Evolutionary conservation across 2,888 invertebrate species (phyloP).

Genomic region (Panopea generosa): DNA sequence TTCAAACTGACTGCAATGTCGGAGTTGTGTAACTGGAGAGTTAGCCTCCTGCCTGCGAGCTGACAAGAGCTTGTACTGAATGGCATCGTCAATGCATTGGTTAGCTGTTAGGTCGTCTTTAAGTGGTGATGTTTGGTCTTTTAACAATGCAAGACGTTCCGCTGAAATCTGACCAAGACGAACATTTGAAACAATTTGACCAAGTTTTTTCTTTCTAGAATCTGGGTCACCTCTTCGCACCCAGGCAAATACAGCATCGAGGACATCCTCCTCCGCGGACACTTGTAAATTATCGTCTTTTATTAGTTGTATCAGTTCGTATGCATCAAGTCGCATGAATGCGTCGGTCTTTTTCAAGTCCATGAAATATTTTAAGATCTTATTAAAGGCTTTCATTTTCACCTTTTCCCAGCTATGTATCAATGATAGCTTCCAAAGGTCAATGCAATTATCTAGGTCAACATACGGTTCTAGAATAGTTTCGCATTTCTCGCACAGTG

Average conservation of each 20-base stretch:
- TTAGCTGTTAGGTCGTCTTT: slow-evolving; percentile 66
- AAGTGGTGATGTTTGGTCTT: slow-evolving; percentile 62
- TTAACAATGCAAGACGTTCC: slow-evolving; percentile 70
- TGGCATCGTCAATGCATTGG: slow-evolving; percentile 73
- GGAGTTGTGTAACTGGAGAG: slow-evolving; percentile 66
- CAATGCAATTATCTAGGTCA: slow-evolving; percentile 88
- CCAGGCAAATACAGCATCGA: slow-evolving; percentile 86
- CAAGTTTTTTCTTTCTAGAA: slow-evolving; percentile 83
- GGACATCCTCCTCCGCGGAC: slow-evolving; percentile 86
- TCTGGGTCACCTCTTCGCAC: slow-evolving; percentile 87
- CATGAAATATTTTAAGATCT: slow-evolving; percentile 81
- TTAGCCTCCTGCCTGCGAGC: slow-evolving; percentile 76
- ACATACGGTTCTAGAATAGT: slow-evolving; percentile 90
- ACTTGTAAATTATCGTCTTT: slow-evolving; percentile 86
- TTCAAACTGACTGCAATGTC: slow-evolving; percentile 67
- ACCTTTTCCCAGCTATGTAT: slow-evolving; percentile 86
- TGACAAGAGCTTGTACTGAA: slow-evolving; percentile 75
- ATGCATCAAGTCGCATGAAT: slow-evolving; percentile 84
- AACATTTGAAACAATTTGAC: slow-evolving; percentile 70
- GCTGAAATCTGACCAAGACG: slow-evolving; percentile 61
- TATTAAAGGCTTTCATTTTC: slow-evolving; percentile 85
- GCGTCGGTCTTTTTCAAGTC: slow-evolving; percentile 77
- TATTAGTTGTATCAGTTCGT: slow-evolving; percentile 86
- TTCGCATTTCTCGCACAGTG: slow-evolving; percentile 92
- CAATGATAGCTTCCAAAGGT: slow-evolving; percentile 87